Evolutionary conservation across 2,888 invertebrate genomes (phyloP).

Genomic region (Meghimatium bilineatum): DNA sequence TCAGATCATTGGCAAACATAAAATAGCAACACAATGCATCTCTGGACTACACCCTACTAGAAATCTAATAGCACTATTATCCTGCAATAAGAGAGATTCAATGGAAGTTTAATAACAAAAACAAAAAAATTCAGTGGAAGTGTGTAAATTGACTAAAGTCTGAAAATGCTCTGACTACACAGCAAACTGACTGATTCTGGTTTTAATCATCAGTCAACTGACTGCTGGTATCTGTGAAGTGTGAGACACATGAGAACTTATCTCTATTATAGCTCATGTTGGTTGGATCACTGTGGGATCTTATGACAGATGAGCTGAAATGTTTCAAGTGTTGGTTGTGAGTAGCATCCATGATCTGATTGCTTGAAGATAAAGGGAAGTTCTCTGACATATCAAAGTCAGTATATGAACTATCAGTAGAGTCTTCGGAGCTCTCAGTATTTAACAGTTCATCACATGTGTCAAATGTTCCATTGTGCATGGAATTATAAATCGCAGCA

Average conservation of each 20-base stretch:
- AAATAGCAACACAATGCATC: no score
- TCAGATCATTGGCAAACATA: no score
- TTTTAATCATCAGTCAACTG: not conserved
- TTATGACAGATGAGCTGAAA: not conserved
- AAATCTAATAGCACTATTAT: no score
- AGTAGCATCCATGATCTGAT: not conserved
- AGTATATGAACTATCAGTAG: not conserved
- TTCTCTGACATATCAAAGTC: not conserved
- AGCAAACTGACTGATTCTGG: not conserved
- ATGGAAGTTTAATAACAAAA: no score
- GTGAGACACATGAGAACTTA: not conserved
- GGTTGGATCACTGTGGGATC: constrained; percentile 1
- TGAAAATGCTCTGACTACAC: not conserved
- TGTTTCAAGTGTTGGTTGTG: not conserved
- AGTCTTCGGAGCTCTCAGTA: not conserved
- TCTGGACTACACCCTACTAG: no score
- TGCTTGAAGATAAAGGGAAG: not conserved
- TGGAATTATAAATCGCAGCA: not conserved
- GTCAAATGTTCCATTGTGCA: not conserved
- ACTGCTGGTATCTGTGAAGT: not conserved
- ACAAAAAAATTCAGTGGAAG: not conserved
- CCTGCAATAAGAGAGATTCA: no score
- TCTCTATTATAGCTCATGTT: not conserved
- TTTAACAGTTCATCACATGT: not conserved
- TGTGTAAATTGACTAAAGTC: not conserved